These are phyloP conservation scores for Salminus brasiliensis DNA, from an alignment of 2,113 vertebrate genomes.

Conservation along the genomic window DNA sequence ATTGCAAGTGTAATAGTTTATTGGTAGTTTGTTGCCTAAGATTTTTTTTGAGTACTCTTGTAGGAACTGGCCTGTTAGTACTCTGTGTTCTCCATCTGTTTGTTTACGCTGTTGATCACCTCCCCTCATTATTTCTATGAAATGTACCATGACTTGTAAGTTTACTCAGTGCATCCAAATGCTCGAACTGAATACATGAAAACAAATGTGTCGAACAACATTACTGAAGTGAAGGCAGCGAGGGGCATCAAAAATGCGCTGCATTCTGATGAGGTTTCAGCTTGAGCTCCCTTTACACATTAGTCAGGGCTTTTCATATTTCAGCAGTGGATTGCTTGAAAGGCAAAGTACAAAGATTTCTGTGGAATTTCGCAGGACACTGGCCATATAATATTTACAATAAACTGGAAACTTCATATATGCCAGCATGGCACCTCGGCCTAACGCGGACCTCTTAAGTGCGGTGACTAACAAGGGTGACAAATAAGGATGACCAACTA, in stretches of 20 bases:
- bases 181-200: constrained; percentile 40
- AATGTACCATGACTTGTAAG: constrained; percentile 47
- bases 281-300: neutral
- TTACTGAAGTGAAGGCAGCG: constrained; percentile 6
- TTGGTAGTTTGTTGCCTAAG: no score
- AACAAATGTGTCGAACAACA: constrained; percentile 31
- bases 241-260: neutral
- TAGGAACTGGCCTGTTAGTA: neutral
- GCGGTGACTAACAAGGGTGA: neutral
- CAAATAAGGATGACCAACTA: no score
- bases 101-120: constrained; percentile 2
- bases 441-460: neutral
- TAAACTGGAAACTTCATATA: neutral
- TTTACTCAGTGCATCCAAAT: constrained; percentile 16
- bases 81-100: neutral
- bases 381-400: neutral
- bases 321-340: neutral
- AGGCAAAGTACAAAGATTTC: constrained; percentile 3
- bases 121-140: constrained; percentile 43
- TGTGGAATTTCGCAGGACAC: neutral
- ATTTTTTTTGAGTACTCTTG: no score
- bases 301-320: neutral
- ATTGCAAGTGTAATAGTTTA: no score
- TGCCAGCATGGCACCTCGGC: neutral
- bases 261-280: constrained; percentile 23